These are phyloP conservation scores for Drosophila differens DNA, from an alignment of 2,888 invertebrate species.

Conservation along the genomic window DNA sequence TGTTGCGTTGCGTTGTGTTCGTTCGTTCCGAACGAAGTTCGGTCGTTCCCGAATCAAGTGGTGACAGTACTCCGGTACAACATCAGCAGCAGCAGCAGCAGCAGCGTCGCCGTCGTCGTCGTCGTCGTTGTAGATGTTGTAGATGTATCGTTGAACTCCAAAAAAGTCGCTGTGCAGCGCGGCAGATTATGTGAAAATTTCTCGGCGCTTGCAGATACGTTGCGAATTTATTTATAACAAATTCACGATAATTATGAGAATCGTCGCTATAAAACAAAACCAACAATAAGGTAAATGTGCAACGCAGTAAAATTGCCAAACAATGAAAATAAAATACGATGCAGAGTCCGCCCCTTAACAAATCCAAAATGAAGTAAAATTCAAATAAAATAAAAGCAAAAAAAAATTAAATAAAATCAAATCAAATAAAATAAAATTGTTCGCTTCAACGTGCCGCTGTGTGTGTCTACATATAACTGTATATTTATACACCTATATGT, in stretches of 20 bases:
- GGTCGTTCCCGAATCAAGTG: slow-evolving; percentile 9
- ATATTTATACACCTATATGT: slow-evolving; percentile 26
- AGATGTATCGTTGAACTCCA: slow-evolving; percentile 65
- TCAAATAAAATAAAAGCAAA: slow-evolving; percentile 9
- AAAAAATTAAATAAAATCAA: slow-evolving; percentile 5
- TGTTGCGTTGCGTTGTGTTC: slow-evolving; percentile 15
- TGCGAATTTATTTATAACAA: slow-evolving; percentile 78
- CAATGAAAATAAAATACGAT: slow-evolving; percentile 15
- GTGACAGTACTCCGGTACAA: slow-evolving; percentile 21
- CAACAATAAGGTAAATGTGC: slow-evolving; percentile 61
- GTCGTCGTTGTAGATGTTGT: slow-evolving; percentile 53
- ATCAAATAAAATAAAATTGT: background rate
- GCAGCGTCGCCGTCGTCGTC: slow-evolving; percentile 36
- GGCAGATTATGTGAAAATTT: slow-evolving; percentile 77
- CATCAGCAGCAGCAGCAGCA: slow-evolving; percentile 43
- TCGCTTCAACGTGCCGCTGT: slow-evolving; percentile 25
- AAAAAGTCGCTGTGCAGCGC: slow-evolving; percentile 77
- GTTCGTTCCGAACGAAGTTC: slow-evolving; percentile 4
- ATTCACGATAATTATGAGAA: slow-evolving; percentile 58
- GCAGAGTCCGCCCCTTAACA: slow-evolving; percentile 13
- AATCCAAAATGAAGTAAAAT: slow-evolving; percentile 5
- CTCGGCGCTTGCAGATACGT: slow-evolving; percentile 70
- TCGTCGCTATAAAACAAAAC: slow-evolving; percentile 46
- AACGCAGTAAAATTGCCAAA: slow-evolving; percentile 38
- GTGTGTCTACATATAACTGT: slow-evolving; percentile 36